Evolutionary conservation across 2,888 invertebrate genomes (phyloP).

Genomic region (Tricholauxania praeusta): DNA sequence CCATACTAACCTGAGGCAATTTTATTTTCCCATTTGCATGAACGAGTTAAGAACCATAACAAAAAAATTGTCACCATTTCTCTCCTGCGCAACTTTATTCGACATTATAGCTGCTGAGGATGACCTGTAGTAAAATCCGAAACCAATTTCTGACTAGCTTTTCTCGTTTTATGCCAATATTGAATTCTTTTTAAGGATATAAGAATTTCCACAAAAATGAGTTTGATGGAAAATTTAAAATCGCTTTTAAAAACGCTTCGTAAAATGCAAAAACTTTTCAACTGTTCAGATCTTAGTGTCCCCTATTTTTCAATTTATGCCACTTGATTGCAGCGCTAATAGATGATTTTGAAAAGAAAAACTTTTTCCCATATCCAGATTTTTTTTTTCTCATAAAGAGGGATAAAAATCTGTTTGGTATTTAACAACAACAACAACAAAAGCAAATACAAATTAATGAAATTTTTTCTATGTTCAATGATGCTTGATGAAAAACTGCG

Average conservation of each 20-base stretch:
- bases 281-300: neutral
- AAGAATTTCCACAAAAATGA: no score
- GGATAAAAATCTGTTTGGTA: constrained; percentile 3
- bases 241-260: neutral
- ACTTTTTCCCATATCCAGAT: neutral
- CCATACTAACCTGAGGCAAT: no score
- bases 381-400: neutral
- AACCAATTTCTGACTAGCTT: no score
- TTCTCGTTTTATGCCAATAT: no score
- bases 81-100: no score
- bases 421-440: neutral
- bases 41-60: no score
- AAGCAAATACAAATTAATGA: constrained; percentile 21
- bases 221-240: no score
- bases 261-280: neutral
- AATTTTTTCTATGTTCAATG: neutral
- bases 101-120: no score
- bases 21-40: no score
- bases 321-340: constrained; percentile 27
- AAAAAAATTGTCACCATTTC: no score
- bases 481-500: neutral
- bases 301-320: constrained; percentile 10
- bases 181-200: no score
- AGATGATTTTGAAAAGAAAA: neutral
- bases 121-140: no score